A percentile compares a stretch with the other conserved stretches of the same genome.
Conservation (phyloP, 1,140 invertebrate species). For the Leguminivora glycinivorella region DNA sequence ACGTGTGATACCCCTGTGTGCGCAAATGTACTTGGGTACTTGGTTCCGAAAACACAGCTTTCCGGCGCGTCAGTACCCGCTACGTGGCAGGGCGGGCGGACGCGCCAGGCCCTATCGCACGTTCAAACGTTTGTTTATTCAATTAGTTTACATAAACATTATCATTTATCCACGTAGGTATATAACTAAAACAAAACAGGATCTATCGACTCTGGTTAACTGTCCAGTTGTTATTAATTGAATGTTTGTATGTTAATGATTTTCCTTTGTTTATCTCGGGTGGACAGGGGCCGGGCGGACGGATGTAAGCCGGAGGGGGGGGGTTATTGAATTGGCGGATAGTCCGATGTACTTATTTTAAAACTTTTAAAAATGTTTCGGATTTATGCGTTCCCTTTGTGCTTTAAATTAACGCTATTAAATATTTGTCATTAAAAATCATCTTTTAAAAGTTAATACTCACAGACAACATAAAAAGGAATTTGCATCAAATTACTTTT, state of each 20-base stretch:
- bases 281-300: neutral
- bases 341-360: neutral
- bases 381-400: no score
- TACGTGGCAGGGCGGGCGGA: neutral
- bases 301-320: neutral
- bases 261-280: conserved; percentile 23
- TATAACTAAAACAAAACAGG: neutral
- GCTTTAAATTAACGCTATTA: no score
- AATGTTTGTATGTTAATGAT: neutral
- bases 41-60: neutral
- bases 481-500: no score
- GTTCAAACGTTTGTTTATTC: neutral
- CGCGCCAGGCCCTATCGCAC: neutral
- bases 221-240: neutral
- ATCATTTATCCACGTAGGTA: neutral
- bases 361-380: no score
- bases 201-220: neutral
- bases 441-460: no score
- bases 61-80: conserved; percentile 13
- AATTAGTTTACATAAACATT: conserved; percentile 1
- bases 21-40: neutral
- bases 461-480: no score
- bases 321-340: neutral
- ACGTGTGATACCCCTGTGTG: no score
- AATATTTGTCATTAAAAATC: no score